Evolutionary conservation across 2,113 vertebrate species (phyloP), one percentile per base, ranked within the genome.

Genomic region (Archocentrus centrarchus): DNA sequence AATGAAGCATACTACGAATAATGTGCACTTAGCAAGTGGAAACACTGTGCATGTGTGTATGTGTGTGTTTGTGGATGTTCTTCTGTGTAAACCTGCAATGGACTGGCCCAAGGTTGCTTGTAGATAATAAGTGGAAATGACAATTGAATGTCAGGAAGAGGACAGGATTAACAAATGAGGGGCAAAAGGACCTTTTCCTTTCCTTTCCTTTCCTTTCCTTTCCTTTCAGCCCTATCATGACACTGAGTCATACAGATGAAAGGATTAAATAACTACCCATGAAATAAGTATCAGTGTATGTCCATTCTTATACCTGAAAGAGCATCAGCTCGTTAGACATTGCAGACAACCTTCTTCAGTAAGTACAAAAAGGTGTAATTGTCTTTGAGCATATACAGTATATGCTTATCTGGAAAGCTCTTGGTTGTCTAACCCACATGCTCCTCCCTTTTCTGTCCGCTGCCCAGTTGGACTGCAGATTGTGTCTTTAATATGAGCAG

Each of bases 1-100:
- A 92, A 91, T 88, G 88, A 90, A 90, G 90, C 86, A 59, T 89
- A 59, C 77, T 75, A 75, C 84, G 87, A 91, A 90, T 88, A 81
- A 89, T 91, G 79, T 87, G 85, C 83, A 82, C 79, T 87, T 86
- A 77, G 30, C 22, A 35, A 84, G 82, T 64, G 58, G 22, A 79
- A 58, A 77, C 50, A 59, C 50, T 84, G 70, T 83, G 75, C 76
- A 61, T 84, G 58, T 77, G 55, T 24, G 76, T 24, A 63, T 24
- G 70, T 24, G 75, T 24, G 75, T 79, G 30, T 76, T 20, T 61
- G n/a, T 57, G 22, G 3, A 44, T 47, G 17, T 75, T 59, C 11
- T 37, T 80, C 37, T 60, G 53, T 73, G 18, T 20, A 2, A 24
- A 24, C 30, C 53, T 58, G 3, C 18, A 66, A 17, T 59, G 5